phyloP scores from a whole-genome alignment of 23 tunicate species.

The Aplidium turbinatum region DNA sequence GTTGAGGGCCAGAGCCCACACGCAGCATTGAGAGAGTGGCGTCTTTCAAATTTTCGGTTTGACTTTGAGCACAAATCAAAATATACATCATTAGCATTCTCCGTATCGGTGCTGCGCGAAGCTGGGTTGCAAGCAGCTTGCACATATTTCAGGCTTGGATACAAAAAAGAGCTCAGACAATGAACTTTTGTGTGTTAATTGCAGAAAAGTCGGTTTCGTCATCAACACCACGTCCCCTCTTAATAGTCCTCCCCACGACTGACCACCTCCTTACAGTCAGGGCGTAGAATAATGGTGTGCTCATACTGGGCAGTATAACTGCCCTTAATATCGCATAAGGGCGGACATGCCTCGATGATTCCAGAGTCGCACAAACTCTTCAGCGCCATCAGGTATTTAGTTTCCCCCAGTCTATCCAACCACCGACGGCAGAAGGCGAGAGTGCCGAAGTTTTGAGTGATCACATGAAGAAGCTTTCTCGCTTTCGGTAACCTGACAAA shows the following conservation, averaged over 20 bases:
- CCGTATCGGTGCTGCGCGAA: too few relatives aligned
- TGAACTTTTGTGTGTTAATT: too few relatives aligned
- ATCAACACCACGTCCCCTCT: neutral
- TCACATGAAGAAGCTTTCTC: constrained; percentile 66
- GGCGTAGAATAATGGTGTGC: constrained; percentile 94
- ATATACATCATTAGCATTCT: too few relatives aligned
- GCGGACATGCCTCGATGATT: constrained; percentile 90
- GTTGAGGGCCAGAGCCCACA: too few relatives aligned
- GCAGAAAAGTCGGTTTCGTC: neutral
- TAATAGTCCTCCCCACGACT: constrained; percentile 94
- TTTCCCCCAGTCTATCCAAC: constrained; percentile 96
- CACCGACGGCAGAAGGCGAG: constrained; percentile 98
- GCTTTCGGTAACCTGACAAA: constrained; percentile 83
- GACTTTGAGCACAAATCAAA: too few relatives aligned
- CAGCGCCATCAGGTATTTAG: constrained; percentile 87
- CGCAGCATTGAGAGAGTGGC: too few relatives aligned
- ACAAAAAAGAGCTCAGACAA: too few relatives aligned
- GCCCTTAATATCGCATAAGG: constrained; percentile 92
- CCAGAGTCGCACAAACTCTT: constrained; percentile 90
- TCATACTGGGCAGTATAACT: constrained; percentile 98
- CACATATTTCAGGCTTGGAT: too few relatives aligned
- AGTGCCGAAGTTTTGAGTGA: constrained; percentile 93
- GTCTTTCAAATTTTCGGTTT: too few relatives aligned
- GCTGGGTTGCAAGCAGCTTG: too few relatives aligned
- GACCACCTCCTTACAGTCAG: constrained; percentile 98